Base-by-base conservation (phyloP, 2,888 invertebrate genomes). In the Cephus pulcher region DNA sequence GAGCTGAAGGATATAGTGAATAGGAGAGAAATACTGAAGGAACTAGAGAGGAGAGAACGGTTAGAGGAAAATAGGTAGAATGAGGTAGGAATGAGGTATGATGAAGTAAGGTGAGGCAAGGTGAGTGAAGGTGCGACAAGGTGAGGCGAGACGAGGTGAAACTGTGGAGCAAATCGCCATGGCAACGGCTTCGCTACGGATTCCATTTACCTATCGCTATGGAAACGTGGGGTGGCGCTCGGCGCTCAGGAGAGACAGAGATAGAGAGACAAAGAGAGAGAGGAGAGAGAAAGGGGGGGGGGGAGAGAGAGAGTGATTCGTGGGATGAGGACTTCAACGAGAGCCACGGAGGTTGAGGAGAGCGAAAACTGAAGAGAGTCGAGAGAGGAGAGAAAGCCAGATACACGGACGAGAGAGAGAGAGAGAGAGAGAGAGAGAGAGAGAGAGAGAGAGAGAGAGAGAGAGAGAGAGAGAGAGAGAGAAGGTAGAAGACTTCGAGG, bases 191-290 rank as follows among this genome's bases (percentile, higher is more conserved):
- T 90, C 89, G 87, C 88, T 88, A 89, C 90, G 90, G 90, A 90
- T 90, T 90, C 90, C 90, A 90, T 90, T 90, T 90, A 90, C 90
- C 90, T 90, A 90, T 90, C 88, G 88, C 90, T 90, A 90, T 90
- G 90, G 90, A 90, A 90, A 90, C 90, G 89, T 88, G 88, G 88
- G 89, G 88, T 89, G 89, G 89, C 88, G 89, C 85, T 89, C 89
- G 89, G 88, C 89, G 89, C 88, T 84, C 84, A 82, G 74, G 83
- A 82, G 83, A 80, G 84, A 84, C 82, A 78, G 79, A 82, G 80
- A 82, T 78, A 76, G 81, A 81, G 76, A 71, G 82, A 80, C 76
- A 79, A 79, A 77, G 83, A 80, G 82, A 80, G 82, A 77, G 78
- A 74, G 77, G 73, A 75, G 79, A 78, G 82, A 80, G 82, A 78